Base-by-base conservation (phyloP, 1,140 invertebrate genomes). In the Saxidomus purpurata region DNA sequence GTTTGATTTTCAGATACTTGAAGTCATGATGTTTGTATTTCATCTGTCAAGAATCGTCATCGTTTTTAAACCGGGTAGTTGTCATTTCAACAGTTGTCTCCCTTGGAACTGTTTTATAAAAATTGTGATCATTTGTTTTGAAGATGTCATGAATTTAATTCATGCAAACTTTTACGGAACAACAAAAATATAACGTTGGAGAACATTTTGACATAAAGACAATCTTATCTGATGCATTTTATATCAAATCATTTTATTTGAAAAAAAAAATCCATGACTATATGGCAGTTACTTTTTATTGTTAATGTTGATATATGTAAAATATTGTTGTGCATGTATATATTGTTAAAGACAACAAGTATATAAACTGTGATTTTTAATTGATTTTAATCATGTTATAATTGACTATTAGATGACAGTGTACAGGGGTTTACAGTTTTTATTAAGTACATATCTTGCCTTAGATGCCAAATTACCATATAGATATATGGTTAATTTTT, bases 1-100 rank as follows among this genome's bases (percentile, higher is more conserved):
- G n/a, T n/a, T n/a, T 15, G 22, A 55, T 38, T 85, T 85, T 76
- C 83, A 85, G 83, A 28, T 85, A 85, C 49, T 76, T 85, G 69
- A 85, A 85, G 43, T 85, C 83, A 76, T 85, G 83, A 85, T 85
- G 11, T 25, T 55, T 36, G 55, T 63, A 15, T 38, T n/a, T 71
- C 67, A 71, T 71, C 67, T 28, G 31, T 71, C 67, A 71, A 40
- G 22, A 71, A 38, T n/a, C 34, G 38, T 71, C 25, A 71, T 40
- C 22, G 25, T 31, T n/a, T 59, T 13, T 67, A 31, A 71, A 71
- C 67, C 25, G 36, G 67, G 67, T 38, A 71, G 67, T 59, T 59
- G 6, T 71, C 67, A 71, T 71, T 71, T 22, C 28, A 3, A 38
- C 13, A 71, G 31, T 71, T 71, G 19, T 71, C 67, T 71, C 67